phyloP scores from a whole-genome alignment of 2,888 invertebrate species.

The Tachina grossa region DNA sequence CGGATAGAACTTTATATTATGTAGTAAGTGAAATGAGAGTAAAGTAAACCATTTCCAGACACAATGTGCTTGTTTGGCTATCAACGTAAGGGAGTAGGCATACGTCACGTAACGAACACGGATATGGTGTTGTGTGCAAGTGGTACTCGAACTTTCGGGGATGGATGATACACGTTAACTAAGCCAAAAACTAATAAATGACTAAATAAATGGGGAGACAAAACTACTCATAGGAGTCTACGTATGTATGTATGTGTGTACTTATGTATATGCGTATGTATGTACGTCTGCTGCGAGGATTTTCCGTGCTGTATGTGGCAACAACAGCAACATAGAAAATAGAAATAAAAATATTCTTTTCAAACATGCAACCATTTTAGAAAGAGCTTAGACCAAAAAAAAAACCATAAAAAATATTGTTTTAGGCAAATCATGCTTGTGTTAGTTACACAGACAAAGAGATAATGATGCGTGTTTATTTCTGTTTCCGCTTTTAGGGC shows the following conservation, averaged over 20 bases:
- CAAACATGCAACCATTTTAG: slow-evolving; percentile 48
- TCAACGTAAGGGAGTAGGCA: slow-evolving; percentile 20
- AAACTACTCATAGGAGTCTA: slow-evolving; percentile 45
- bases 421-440: not conserved
- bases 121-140: slow-evolving; percentile 2
- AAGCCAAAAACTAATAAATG: slow-evolving; percentile 58
- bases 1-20: not conserved
- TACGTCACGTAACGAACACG: slow-evolving; percentile 44
- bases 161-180: slow-evolving; percentile 60
- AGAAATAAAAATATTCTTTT: slow-evolving; percentile 16
- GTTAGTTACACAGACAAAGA: not conserved
- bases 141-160: slow-evolving; percentile 51
- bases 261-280: not conserved
- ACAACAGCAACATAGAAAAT: slow-evolving; percentile 14
- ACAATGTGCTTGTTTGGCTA: not conserved
- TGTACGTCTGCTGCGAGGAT: not conserved
- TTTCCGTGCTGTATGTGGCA: slow-evolving; percentile 27
- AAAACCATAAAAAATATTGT: not conserved
- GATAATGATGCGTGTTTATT: no score
- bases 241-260: not conserved
- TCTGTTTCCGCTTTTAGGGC: no score
- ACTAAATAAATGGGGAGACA: slow-evolving; percentile 37
- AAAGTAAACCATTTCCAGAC: not conserved
- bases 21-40: slow-evolving; percentile 38
- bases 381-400: slow-evolving; percentile 15